A percentile compares a stretch with the other conserved stretches of the same genome.
Conservation (phyloP, 2,888 invertebrate genomes). For the Phalangium opilio region DNA sequence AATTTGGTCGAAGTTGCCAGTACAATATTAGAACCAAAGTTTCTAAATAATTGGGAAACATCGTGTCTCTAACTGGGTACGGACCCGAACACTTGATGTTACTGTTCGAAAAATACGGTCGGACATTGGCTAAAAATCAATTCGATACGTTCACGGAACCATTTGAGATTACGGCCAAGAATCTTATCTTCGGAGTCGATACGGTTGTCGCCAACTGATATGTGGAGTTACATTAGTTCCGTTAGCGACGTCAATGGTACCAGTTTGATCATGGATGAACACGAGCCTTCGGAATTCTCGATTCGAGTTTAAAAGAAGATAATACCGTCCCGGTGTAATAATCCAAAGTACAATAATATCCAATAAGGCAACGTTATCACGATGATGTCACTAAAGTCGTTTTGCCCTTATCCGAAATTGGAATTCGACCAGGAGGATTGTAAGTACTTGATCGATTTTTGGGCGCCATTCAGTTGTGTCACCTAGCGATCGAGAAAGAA, state of each 20-base stretch:
- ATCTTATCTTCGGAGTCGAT: constrained; percentile 71
- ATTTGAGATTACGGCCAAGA: constrained; percentile 72
- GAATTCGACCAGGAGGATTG: background rate
- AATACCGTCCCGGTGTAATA: constrained; percentile 36
- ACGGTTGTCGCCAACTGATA: constrained; percentile 70
- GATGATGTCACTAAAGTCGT: constrained; percentile 12
- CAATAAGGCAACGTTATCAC: constrained; percentile 28
- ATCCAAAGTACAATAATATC: constrained; percentile 93
- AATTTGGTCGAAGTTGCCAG: constrained; percentile 66
- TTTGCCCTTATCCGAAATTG: constrained; percentile 3
- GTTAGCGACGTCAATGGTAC: background rate
- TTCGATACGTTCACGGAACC: constrained; percentile 85
- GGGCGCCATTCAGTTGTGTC: too few relatives aligned
- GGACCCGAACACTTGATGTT: constrained; percentile 57
- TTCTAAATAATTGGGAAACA: constrained; percentile 58
- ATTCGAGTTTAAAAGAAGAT: constrained; percentile 5
- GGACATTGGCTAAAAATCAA: constrained; percentile 64
- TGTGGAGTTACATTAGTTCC: constrained; percentile 49
- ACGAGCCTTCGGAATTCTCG: constrained; percentile 12
- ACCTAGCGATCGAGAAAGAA: too few relatives aligned
- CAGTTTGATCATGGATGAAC: background rate
- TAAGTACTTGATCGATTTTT: too few relatives aligned
- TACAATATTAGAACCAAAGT: constrained; percentile 51
- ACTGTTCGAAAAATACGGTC: constrained; percentile 63
- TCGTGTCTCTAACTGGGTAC: constrained; percentile 51